These are phyloP conservation scores for Apoderus coryli DNA, from an alignment of 2,888 invertebrate genomes.

Conservation along the genomic window DNA sequence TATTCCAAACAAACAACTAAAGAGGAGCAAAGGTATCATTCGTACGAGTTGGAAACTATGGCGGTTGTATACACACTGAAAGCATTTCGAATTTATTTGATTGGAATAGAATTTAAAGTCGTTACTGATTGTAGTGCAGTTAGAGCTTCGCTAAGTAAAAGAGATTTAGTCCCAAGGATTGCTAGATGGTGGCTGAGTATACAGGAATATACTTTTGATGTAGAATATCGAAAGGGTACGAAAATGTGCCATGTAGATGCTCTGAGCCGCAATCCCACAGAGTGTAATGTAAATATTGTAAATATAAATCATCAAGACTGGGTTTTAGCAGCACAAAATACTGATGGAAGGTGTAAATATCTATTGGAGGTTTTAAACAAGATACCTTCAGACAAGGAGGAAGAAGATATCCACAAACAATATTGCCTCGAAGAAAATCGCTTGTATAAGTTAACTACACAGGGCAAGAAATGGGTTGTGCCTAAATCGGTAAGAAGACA, in stretches of 20 bases:
- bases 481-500: constrained; percentile 7
- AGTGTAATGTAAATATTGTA: constrained; percentile 7
- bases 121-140: constrained; percentile 17
- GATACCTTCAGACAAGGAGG: constrained; percentile 7
- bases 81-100: constrained; percentile 8
- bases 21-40: too few relatives aligned
- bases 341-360: constrained; percentile 8
- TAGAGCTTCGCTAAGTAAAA: constrained; percentile 13
- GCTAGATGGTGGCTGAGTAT: constrained; percentile 22
- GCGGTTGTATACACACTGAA: constrained; percentile 6
- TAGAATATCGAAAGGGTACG: constrained; percentile 18
- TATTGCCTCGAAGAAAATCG: constrained; percentile 9
- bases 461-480: constrained; percentile 12
- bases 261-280: background rate
- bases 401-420: constrained; percentile 9
- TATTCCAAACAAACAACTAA: too few relatives aligned
- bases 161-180: constrained; percentile 19
- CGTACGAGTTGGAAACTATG: too few relatives aligned
- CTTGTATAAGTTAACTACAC: constrained; percentile 8
- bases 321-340: constrained; percentile 15
- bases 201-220: constrained; percentile 21
- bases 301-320: constrained; percentile 11
- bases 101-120: constrained; percentile 8
- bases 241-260: constrained; percentile 20
- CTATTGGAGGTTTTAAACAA: constrained; percentile 8